These are phyloP conservation scores for Oligia latruncula DNA, from an alignment of 2,888 invertebrate genomes.

Conservation along the genomic window DNA sequence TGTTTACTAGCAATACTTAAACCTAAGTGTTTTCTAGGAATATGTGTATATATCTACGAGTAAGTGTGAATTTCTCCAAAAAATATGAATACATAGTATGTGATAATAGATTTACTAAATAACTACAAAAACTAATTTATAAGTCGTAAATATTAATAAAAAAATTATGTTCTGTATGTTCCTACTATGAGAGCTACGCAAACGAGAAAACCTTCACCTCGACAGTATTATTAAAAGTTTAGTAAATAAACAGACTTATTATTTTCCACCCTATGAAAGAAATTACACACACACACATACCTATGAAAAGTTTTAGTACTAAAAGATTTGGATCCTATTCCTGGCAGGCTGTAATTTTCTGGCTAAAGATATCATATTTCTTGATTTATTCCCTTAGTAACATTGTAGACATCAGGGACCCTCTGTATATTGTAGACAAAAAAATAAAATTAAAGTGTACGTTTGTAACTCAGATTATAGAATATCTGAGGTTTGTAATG, in stretches of 20 bases:
- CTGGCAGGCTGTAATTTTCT: neutral
- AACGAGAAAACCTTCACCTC: conserved; percentile 5
- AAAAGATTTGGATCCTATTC: neutral
- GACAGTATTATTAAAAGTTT: conserved; percentile 32
- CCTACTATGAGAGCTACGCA: too few species aligned
- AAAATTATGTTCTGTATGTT: neutral
- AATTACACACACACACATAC: too few species aligned
- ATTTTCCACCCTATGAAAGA: neutral
- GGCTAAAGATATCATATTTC: neutral
- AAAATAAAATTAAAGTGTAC: too few species aligned
- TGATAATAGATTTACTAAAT: neutral
- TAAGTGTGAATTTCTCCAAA: neutral
- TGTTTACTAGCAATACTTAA: neutral
- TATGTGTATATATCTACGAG: too few species aligned
- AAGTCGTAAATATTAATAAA: too few species aligned
- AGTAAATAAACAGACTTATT: neutral
- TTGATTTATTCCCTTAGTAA: too few species aligned
- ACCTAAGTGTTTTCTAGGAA: too few species aligned
- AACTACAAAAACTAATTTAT: neutral
- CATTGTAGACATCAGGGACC: too few species aligned
- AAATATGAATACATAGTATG: neutral
- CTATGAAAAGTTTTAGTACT: neutral
- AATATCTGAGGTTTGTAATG: too few species aligned
- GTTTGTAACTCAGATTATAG: too few species aligned
- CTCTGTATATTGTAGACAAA: too few species aligned